These are phyloP conservation scores for Hypomecis atomaria DNA, from an alignment of 2,888 invertebrate species.

Conservation along the genomic window DNA sequence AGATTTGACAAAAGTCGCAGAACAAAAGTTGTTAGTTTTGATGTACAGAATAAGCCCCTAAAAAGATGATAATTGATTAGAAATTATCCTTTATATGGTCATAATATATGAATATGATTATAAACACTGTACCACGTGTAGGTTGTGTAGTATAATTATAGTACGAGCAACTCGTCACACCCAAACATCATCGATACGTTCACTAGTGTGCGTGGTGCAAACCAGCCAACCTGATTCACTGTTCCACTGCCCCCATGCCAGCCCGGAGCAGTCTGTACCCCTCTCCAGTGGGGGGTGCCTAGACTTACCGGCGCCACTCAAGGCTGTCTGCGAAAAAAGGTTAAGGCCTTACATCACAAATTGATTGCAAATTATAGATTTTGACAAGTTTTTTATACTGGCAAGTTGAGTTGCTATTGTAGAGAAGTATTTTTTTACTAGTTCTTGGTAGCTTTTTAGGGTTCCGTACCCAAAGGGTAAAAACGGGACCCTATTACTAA, in stretches of 20 bases:
- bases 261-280: slow-evolving; percentile 27
- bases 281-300: slow-evolving; percentile 36
- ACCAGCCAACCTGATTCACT: neutral
- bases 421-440: slow-evolving; percentile 6
- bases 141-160: no score
- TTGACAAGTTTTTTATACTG: slow-evolving; percentile 40
- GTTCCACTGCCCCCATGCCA: slow-evolving; percentile 4
- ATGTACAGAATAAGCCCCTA: no score
- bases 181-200: neutral
- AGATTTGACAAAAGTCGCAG: no score
- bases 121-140: no score
- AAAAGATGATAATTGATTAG: no score
- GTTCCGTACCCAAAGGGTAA: no score
- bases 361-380: slow-evolving; percentile 50
- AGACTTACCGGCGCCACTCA: slow-evolving; percentile 68
- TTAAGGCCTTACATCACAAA: slow-evolving; percentile 62
- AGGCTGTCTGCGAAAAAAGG: slow-evolving; percentile 72
- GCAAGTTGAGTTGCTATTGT: slow-evolving; percentile 21
- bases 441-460: slow-evolving; percentile 6
- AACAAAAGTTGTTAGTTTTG: no score
- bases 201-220: slow-evolving; percentile 8
- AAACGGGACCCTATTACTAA: no score
- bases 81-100: no score
- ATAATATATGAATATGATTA: no score
- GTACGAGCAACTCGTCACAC: neutral